A percentile compares a stretch with the other conserved stretches of the same genome.
phyloP scores from a whole-genome alignment of 2,888 invertebrate genomes.

The Phrixothrix hirtus region DNA sequence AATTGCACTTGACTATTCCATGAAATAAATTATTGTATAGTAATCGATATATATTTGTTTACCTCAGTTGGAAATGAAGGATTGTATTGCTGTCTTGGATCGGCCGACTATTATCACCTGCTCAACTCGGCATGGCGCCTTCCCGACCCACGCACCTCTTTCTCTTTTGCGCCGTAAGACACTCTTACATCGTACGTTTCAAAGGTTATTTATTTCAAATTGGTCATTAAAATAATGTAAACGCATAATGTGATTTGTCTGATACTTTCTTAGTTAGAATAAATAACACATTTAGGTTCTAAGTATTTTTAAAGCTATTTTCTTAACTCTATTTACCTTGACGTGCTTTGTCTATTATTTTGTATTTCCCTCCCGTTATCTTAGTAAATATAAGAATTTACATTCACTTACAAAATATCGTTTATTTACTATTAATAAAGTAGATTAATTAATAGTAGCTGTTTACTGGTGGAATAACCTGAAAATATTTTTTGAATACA shows the following conservation, averaged over 20 bases:
- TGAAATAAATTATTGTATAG: constrained; percentile 3
- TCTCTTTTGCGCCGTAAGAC: constrained; percentile 37
- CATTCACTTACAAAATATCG: too few species aligned
- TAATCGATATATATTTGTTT: constrained; percentile 39
- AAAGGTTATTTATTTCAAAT: constrained; percentile 33
- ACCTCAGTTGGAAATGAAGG: constrained; percentile 43
- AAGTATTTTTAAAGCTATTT: constrained; percentile 16
- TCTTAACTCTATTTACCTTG: too few species aligned
- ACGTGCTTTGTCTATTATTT: too few species aligned
- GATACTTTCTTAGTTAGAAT: constrained; percentile 25
- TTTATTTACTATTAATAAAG: too few species aligned
- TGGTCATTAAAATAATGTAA: constrained; percentile 31
- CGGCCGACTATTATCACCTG: constrained; percentile 52
- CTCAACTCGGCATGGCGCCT: constrained; percentile 49
- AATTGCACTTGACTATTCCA: too few species aligned
- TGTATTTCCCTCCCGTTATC: too few species aligned
- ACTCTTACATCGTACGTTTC: constrained; percentile 26
- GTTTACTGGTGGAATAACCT: too few species aligned
- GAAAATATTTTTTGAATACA: too few species aligned
- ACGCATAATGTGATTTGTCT: constrained; percentile 31
- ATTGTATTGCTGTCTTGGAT: constrained; percentile 45
- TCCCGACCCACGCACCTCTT: constrained; percentile 46
- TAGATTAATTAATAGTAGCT: too few species aligned
- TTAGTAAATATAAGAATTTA: too few species aligned
- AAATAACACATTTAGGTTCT: constrained; percentile 25